Evolutionary conservation across 2,797 vertebrate genomes (phyloP), one percentile per base, ranked within the genome.

Genomic region (Sus cebifrons): DNA sequence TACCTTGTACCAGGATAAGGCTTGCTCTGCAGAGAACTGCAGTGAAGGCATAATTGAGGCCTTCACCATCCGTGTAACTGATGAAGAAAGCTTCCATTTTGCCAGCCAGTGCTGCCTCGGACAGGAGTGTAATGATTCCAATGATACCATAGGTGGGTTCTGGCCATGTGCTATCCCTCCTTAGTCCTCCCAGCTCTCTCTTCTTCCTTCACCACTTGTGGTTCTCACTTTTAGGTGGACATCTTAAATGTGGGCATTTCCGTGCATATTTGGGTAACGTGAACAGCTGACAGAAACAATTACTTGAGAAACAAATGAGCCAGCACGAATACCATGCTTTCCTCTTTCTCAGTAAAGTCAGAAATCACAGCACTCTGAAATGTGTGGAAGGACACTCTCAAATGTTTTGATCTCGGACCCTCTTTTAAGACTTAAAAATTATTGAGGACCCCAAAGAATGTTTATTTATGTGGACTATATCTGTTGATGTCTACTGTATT

Each of bases 1-100:
- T 0, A 0, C 0, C 0, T 0, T 0, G 8, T 90, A 93, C 25
- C 3, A 64, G 73, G 21, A 54, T 0, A 67, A n/a, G 12, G 84
- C 17, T 78, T 96, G 95, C 86, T 97, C 86, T 0, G 1, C 0
- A 1, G 2, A 13, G 2, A 56, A 78, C 36, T 97, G 95, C 73
- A 23, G 0, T 0, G 15, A 18, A 1, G 1, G n/a, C 0, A 2
- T 1, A 0, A 0, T 6, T 2, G 20, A n/a, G 6, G 12, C 64
- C 44, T 94, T 97, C 40, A 32, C 14, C 0, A 74, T 97, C 29
- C 58, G 1, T 0, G 40, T 88, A 12, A 36, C 68, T 3, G 29
- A 40, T 6, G 1, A 2, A 1, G 16, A 86, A 15, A 5, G 0
- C 21, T 93, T 93, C 21, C 0, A 1, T 4, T 97, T 97, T 58